Conservation (phyloP, 2,888 invertebrate species). For the Cyclophora punctaria region DNA sequence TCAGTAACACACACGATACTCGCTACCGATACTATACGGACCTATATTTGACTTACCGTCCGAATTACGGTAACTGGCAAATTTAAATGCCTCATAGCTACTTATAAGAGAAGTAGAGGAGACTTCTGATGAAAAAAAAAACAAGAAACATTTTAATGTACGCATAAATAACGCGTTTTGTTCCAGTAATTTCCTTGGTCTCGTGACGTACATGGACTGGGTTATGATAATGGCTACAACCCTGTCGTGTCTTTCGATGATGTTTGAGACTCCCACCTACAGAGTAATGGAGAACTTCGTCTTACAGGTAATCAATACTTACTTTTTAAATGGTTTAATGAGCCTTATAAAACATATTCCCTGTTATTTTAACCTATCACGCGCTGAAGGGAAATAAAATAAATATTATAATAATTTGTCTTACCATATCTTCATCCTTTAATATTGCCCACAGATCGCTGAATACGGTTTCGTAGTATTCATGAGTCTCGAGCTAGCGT, state of each 20-base stretch:
- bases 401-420: too few relatives aligned
- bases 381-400: too few relatives aligned
- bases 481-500: constrained; percentile 96
- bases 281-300: constrained; percentile 96
- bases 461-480: constrained; percentile 98
- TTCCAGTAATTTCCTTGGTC: constrained; percentile 93
- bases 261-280: constrained; percentile 96
- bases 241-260: constrained; percentile 98
- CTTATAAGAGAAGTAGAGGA: too few relatives aligned
- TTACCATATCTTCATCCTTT: too few relatives aligned
- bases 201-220: constrained; percentile 99
- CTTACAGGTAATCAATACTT: constrained; percentile 74
- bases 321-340: background rate
- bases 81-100: too few relatives aligned
- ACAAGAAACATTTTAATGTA: too few relatives aligned
- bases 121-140: too few relatives aligned
- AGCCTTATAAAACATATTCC: too few relatives aligned
- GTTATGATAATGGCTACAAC: constrained; percentile 99
- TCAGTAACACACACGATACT: constrained; percentile 69
- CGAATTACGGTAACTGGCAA: too few relatives aligned
- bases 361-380: too few relatives aligned
- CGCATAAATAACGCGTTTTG: constrained; percentile 14
- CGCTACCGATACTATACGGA: too few relatives aligned
- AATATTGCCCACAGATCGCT: constrained; percentile 76
- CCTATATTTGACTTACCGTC: too few relatives aligned